These are phyloP conservation scores for Drosophila suboccidentalis DNA, from an alignment of 2,888 invertebrate genomes.

Conservation along the genomic window DNA sequence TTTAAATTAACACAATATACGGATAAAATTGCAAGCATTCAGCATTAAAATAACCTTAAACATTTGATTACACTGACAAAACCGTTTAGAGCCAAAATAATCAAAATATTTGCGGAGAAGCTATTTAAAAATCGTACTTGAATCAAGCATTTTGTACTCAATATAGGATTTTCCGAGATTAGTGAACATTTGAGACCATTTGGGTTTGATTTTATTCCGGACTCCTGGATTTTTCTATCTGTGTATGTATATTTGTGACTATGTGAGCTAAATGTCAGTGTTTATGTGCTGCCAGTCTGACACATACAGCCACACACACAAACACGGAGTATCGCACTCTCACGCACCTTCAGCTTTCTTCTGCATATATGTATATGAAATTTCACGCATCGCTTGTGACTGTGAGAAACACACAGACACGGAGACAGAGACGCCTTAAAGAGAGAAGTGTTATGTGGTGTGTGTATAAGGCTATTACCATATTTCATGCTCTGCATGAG, in stretches of 20 bases:
- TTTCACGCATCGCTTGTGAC: conserved; percentile 43
- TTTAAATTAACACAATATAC: too few relatives aligned
- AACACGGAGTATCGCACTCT: conserved; percentile 1
- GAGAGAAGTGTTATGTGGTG: background rate
- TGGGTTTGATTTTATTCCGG: too few relatives aligned
- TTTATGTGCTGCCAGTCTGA: conserved; percentile 52
- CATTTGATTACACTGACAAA: too few relatives aligned
- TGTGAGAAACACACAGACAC: background rate
- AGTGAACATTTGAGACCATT: too few relatives aligned
- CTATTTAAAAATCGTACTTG: too few relatives aligned
- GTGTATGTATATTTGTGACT: conserved; percentile 18
- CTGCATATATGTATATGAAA: conserved; percentile 40
- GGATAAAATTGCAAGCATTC: too few relatives aligned
- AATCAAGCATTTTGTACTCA: too few relatives aligned
- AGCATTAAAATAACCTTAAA: too few relatives aligned
- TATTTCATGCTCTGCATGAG: conserved; percentile 74
- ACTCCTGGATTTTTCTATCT: too few relatives aligned
- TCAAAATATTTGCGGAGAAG: too few relatives aligned
- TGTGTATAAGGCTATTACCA: conserved; percentile 62
- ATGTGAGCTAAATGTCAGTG: conserved; percentile 60
- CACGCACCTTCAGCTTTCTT: conserved; percentile 31
- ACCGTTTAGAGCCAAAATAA: too few relatives aligned
- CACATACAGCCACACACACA: conserved; percentile 28
- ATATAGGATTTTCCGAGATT: too few relatives aligned
- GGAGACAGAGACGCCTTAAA: conserved; percentile 2